These are phyloP conservation scores for Chloropsis cyanopogon DNA, from an alignment of 2,113 vertebrate genomes.

Conservation along the genomic window DNA sequence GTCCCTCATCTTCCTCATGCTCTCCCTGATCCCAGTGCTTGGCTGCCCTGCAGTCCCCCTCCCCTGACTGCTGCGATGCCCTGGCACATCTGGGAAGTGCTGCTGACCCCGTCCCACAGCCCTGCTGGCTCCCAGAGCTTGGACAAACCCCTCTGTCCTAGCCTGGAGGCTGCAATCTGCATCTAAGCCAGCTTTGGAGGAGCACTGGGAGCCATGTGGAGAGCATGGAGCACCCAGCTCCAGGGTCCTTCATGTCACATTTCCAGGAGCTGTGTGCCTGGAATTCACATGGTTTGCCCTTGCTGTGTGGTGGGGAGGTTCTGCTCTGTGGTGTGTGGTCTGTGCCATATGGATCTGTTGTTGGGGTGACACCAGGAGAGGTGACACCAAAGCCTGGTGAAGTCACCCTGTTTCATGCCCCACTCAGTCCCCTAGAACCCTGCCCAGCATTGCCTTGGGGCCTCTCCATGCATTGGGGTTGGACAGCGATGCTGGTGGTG, in stretches of 20 bases:
- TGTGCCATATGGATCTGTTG: accelerated
- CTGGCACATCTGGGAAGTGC: neutral
- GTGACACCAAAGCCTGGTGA: neutral
- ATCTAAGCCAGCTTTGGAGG: neutral
- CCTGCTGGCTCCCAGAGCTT: neutral
- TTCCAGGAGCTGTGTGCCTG: neutral
- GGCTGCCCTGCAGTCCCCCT: neutral
- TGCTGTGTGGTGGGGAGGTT: neutral
- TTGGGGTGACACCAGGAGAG: neutral
- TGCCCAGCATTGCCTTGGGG: accelerated
- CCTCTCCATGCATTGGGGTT: neutral
- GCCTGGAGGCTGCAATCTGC: neutral
- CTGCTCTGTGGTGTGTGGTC: accelerated
- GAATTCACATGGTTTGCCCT: neutral
- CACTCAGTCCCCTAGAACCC: neutral
- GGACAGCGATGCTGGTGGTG: accelerated
- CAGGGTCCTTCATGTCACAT: accelerated
- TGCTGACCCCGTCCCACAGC: neutral
- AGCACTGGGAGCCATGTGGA: neutral
- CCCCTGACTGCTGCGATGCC: neutral
- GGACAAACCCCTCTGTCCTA: neutral
- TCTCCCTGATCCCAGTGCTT: neutral
- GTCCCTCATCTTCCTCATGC: neutral
- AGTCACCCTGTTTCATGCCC: accelerated
- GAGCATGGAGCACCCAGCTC: neutral